Evolutionary conservation across 2,113 vertebrate species (phyloP).

Genomic region (Bostrychus sinensis): DNA sequence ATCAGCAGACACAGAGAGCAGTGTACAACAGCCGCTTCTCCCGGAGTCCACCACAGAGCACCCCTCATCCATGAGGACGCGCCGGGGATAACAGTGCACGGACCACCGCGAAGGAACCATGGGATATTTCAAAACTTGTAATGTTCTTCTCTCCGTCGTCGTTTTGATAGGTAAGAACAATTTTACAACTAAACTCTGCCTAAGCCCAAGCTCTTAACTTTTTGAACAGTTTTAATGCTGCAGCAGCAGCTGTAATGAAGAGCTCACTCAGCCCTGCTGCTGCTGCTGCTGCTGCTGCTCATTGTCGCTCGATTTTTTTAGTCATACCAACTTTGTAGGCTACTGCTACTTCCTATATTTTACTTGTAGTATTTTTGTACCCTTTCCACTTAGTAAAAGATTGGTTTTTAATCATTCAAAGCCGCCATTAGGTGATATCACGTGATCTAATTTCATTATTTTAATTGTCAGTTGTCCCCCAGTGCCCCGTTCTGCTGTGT

Average conservation of each 20-base stretch:
- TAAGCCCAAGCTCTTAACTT: too few relatives aligned
- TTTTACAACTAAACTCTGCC: background rate
- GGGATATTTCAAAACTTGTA: constrained; percentile 63
- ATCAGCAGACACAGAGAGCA: constrained; percentile 29
- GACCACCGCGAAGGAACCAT: constrained; percentile 61
- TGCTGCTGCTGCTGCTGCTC: too few relatives aligned
- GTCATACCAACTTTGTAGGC: too few relatives aligned
- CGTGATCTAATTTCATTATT: background rate
- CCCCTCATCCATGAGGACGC: constrained; percentile 44
- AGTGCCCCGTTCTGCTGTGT: background rate
- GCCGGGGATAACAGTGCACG: constrained; percentile 39
- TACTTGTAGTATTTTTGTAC: too few relatives aligned
- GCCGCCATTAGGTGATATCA: background rate
- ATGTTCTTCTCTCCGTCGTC: constrained; percentile 52
- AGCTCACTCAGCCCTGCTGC: too few relatives aligned
- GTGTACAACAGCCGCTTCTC: constrained; percentile 54
- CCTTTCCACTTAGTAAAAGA: too few relatives aligned
- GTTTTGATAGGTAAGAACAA: constrained; percentile 70
- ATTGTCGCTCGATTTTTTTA: background rate
- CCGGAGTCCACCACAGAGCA: background rate
- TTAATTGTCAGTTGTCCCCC: too few relatives aligned
- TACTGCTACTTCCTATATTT: background rate
- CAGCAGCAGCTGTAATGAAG: too few relatives aligned
- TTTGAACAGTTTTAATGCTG: too few relatives aligned
- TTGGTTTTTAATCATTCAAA: too few relatives aligned